Evolutionary conservation across 2,888 invertebrate species (phyloP).

Genomic region (Amiota mariae): DNA sequence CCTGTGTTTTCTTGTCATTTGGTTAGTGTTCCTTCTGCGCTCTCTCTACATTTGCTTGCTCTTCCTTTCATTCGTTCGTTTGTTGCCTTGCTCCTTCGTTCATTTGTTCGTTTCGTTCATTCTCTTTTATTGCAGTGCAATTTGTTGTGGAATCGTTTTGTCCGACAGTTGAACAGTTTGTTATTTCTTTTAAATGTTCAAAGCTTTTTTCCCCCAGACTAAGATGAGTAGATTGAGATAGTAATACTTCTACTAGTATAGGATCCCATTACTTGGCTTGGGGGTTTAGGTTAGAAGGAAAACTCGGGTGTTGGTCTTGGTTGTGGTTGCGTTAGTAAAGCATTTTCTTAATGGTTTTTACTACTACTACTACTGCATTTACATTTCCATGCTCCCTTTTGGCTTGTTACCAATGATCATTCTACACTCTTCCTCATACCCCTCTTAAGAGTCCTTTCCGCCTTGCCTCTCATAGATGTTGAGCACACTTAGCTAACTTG

Average conservation of each 20-base stretch:
- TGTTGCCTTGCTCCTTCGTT: slow-evolving; percentile 10
- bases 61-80: background rate
- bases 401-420: no score
- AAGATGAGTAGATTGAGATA: background rate
- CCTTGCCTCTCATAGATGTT: no score
- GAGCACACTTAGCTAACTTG: no score
- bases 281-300: background rate
- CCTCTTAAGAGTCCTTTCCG: no score
- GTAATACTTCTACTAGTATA: background rate
- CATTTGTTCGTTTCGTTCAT: slow-evolving; percentile 8
- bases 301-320: background rate
- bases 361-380: slow-evolving; percentile 36
- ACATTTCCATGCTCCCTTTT: background rate
- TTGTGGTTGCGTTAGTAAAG: slow-evolving; percentile 20
- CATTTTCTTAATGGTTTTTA: slow-evolving; percentile 28
- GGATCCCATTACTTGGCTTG: background rate
- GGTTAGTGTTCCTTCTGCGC: background rate
- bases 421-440: no score
- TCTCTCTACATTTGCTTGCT: background rate
- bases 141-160: slow-evolving; percentile 70
- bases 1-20: slow-evolving; percentile 1
- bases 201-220: slow-evolving; percentile 48
- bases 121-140: slow-evolving; percentile 68
- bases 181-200: slow-evolving; percentile 66
- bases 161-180: slow-evolving; percentile 67